phyloP scores from a whole-genome alignment of 2,113 vertebrate species.

The Scopus umbretta region DNA sequence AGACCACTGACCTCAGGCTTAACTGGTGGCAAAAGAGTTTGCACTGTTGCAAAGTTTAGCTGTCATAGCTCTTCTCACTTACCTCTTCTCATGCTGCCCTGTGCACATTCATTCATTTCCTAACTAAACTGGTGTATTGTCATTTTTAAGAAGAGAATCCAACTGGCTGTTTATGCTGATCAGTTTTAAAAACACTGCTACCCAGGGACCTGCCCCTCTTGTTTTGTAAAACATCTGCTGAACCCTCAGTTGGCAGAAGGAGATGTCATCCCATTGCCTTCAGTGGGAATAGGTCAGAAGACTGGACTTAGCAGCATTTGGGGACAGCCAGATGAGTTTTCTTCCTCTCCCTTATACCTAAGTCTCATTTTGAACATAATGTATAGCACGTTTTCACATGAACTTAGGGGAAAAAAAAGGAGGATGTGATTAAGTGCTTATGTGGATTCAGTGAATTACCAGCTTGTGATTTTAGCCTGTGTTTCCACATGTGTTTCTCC shows the following conservation, averaged over 20 bases:
- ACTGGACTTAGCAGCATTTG: not conserved
- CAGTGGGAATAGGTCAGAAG: not conserved
- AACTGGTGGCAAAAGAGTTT: not conserved
- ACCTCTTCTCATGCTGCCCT: not conserved
- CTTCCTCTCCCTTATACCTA: not conserved
- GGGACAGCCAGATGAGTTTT: not conserved
- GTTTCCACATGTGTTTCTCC: not conserved
- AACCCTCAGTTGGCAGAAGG: not conserved
- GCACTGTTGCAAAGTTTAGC: not conserved
- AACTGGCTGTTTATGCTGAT: not conserved
- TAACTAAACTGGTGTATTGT: not conserved
- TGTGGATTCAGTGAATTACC: not conserved
- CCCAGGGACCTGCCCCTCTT: not conserved
- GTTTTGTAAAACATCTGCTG: not conserved
- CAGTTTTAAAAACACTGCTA: not conserved
- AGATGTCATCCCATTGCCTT: not conserved
- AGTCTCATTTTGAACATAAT: not conserved
- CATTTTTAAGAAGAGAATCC: not conserved
- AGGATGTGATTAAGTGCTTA: not conserved
- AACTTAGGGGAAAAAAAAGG: not conserved
- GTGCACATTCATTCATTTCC: not conserved
- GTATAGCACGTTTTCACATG: not conserved
- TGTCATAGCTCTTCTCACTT: not conserved
- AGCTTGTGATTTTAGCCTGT: not conserved
- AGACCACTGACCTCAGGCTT: not conserved